Evolutionary conservation across 2,888 invertebrate species (phyloP), one percentile per base, ranked within the genome.

Genomic region (Euphydryas editha): DNA sequence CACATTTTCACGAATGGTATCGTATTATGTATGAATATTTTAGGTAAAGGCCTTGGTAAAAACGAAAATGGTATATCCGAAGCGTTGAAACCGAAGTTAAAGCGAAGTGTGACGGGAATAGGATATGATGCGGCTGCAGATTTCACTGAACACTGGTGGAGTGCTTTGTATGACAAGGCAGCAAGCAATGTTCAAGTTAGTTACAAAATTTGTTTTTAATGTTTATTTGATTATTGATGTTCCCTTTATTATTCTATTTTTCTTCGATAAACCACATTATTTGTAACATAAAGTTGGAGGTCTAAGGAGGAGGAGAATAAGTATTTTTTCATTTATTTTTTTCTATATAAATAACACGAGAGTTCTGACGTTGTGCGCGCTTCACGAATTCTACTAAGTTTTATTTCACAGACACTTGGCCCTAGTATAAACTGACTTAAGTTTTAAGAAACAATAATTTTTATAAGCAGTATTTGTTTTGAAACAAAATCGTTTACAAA

Each of bases 141-240:
- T 76, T 97, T 96, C 78, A 96, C 95, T 0, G 95, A 96, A 73
- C 96, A 97, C 75, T 98, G 98, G 98, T 97, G 97, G 97, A 95
- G 96, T 71, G 93, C 94, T 11, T 90, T 96, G 10, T 98, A 95
- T 78, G 95, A 97, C 78, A 95, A 95, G 76, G 96, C 97, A 2
- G 94, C 95, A 1, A 93, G 92, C 6, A 96, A 95, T 83, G 93
- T 97, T 8, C 88, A 94, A 78, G 94, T 95, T 2, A n/a, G 42
- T 44, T 1, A 24, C 24, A 6, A 24, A 24, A 24, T 24, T 24
- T 24, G 4, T 24, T 24, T 24, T 4, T 24, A n/a, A n/a, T n/a
- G n/a, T 42, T 13, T 10, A 37, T 37, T 8, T 13, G 8, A 18
- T 7, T 10, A 18, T 2, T 3, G 18, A 46, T 44, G 0, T 17